Conservation (phyloP, 2,113 vertebrate genomes). For the Symphodus melops region DNA sequence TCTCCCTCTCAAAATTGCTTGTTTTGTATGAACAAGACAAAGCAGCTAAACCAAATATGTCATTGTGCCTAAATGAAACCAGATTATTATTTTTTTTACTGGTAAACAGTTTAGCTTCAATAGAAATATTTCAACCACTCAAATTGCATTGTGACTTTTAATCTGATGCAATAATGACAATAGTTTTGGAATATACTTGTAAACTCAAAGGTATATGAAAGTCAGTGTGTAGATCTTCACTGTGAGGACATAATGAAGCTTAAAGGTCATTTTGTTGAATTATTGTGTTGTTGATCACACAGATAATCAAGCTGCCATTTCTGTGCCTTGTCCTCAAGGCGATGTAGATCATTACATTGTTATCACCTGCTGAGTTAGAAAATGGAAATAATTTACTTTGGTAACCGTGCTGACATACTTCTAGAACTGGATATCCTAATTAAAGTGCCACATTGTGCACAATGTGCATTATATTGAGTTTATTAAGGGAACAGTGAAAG, state of each 20-base stretch:
- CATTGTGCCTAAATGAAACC: too few relatives aligned
- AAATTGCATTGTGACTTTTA: too few relatives aligned
- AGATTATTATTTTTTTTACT: too few relatives aligned
- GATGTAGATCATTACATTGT: conserved; percentile 18
- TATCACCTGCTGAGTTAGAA: conserved; percentile 14
- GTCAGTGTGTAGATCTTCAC: background rate
- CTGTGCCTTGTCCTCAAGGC: conserved; percentile 10
- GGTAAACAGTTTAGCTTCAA: too few relatives aligned
- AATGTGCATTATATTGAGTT: background rate
- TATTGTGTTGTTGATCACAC: background rate
- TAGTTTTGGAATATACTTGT: background rate
- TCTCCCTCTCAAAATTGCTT: too few relatives aligned
- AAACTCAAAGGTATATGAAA: background rate
- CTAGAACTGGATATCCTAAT: background rate
- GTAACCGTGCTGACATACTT: background rate
- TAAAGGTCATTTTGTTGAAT: conserved; percentile 1
- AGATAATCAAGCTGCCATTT: conserved; percentile 18
- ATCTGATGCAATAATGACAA: background rate
- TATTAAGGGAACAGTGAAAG: background rate
- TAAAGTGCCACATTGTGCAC: background rate
- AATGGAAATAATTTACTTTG: background rate
- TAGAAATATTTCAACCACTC: too few relatives aligned
- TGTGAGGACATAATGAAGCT: background rate
- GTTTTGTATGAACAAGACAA: too few relatives aligned
- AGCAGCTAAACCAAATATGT: too few relatives aligned